Conservation (phyloP, 1,140 invertebrate genomes). For the Euwallacea fornicatus region DNA sequence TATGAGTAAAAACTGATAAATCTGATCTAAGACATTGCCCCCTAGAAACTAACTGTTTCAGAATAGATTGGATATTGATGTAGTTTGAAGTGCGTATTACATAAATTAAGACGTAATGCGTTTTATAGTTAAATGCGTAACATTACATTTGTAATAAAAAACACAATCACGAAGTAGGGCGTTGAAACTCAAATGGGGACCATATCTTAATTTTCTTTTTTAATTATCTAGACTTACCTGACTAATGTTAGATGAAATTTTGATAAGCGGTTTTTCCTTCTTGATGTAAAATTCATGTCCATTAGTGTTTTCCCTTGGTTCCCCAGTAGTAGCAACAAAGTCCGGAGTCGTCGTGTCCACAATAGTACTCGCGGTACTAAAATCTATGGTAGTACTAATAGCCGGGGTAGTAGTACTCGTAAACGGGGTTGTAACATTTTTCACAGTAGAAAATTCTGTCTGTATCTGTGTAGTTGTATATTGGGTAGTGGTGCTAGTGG, state of each 20-base stretch:
- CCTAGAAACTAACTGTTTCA: neutral
- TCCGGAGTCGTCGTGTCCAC: constrained; percentile 48
- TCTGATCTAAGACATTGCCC: constrained; percentile 9
- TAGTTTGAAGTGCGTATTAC: too few relatives aligned
- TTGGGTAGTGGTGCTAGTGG: constrained; percentile 16
- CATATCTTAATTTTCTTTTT: neutral
- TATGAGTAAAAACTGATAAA: constrained; percentile 7
- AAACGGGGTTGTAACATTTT: constrained; percentile 19
- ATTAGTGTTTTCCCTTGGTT: constrained; percentile 56
- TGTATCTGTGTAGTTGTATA: constrained; percentile 20
- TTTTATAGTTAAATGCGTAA: neutral
- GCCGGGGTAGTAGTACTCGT: constrained; percentile 15
- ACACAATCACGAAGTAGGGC: neutral
- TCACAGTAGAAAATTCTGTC: constrained; percentile 12
- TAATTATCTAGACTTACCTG: constrained; percentile 55
- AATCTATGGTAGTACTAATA: constrained; percentile 27
- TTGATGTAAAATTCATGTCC: constrained; percentile 51
- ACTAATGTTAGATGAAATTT: constrained; percentile 58
- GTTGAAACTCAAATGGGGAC: too few relatives aligned
- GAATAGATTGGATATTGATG: too few relatives aligned
- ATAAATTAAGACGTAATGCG: neutral
- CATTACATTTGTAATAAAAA: neutral
- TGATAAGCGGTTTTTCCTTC: constrained; percentile 58
- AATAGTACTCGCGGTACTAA: constrained; percentile 41
- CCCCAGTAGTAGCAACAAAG: constrained; percentile 53